A percentile compares a stretch with the other conserved stretches of the same genome.
phyloP scores from a whole-genome alignment of 1,140 invertebrate genomes.

The Euura saliciscinereae region DNA sequence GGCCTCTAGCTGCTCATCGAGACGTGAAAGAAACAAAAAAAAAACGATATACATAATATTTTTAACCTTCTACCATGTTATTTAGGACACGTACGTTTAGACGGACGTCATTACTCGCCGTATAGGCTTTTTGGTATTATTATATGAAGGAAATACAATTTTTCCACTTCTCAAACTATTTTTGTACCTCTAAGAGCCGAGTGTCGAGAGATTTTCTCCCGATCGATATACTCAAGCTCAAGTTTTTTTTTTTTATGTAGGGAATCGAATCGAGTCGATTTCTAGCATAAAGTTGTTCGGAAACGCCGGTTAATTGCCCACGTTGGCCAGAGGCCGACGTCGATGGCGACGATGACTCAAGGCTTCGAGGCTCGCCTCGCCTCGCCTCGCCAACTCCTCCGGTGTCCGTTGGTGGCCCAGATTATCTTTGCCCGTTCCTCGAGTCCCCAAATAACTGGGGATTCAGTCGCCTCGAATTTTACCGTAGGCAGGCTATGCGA shows the following conservation, averaged over 20 bases:
- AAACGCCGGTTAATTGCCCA: neutral
- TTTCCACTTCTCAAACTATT: too few species aligned
- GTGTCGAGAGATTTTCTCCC: neutral
- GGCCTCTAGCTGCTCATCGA: neutral
- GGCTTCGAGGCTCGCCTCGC: slow-evolving; percentile 43
- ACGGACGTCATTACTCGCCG: too few species aligned
- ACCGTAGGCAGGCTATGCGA: neutral
- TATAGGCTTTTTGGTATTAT: too few species aligned
- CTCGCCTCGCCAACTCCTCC: slow-evolving; percentile 25
- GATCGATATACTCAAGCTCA: too few species aligned
- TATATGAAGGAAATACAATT: too few species aligned
- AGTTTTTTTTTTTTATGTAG: too few species aligned
- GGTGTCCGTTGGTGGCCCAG: slow-evolving; percentile 45
- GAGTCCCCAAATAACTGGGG: slow-evolving; percentile 52
- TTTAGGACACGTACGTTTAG: too few species aligned
- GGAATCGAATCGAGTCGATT: too few species aligned
- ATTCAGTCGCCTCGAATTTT: slow-evolving; percentile 38
- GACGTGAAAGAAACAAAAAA: neutral
- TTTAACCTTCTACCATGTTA: neutral
- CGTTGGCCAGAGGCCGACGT: slow-evolving; percentile 24
- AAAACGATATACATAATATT: neutral
- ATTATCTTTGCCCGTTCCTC: slow-evolving; percentile 47
- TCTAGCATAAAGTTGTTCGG: too few species aligned
- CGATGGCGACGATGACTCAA: slow-evolving; percentile 39
- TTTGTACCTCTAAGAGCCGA: neutral